A percentile compares a stretch with the other conserved stretches of the same genome.
Conservation (phyloP, 2,113 vertebrate species). For the Anolis carolinensis region DNA sequence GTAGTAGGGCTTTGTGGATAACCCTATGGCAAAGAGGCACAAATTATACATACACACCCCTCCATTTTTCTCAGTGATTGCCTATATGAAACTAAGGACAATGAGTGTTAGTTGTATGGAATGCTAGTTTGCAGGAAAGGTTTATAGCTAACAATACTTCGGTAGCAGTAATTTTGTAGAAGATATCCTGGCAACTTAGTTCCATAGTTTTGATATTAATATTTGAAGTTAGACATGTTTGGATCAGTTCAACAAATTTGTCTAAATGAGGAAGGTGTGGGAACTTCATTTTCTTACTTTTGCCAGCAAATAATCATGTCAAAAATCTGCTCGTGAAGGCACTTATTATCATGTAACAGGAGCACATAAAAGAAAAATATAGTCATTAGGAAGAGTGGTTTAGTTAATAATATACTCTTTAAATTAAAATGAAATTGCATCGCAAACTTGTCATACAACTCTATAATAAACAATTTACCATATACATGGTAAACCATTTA, state of each 20-base stretch:
- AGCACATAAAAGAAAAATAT: slow-evolving; percentile 13
- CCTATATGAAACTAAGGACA: slow-evolving; percentile 50
- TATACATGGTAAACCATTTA: not conserved
- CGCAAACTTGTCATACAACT: not conserved
- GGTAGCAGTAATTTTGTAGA: slow-evolving; percentile 16
- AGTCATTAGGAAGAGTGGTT: slow-evolving; percentile 2
- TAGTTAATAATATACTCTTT: not conserved
- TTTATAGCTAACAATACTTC: not conserved
- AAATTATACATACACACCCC: slow-evolving; percentile 32
- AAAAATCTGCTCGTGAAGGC: not conserved
- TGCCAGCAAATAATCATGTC: not conserved
- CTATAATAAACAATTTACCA: slow-evolving; percentile 7
- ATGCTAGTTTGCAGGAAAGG: slow-evolving; percentile 33
- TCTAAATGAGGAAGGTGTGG: slow-evolving; percentile 2
- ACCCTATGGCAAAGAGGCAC: slow-evolving; percentile 61
- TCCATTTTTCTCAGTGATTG: slow-evolving; percentile 44
- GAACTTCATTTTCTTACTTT: not conserved
- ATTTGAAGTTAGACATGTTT: not conserved
- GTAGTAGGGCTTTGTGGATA: slow-evolving; percentile 62
- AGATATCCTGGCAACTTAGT: not conserved
- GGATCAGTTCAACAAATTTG: not conserved
- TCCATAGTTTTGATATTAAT: not conserved
- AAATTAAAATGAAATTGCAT: not conserved
- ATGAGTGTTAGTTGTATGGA: slow-evolving; percentile 42
- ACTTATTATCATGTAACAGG: slow-evolving; percentile 9